A percentile compares a stretch with the other conserved stretches of the same genome.
Evolutionary conservation across 23 tunicate species (phyloP).

Genomic region (Halocynthia aurantium): DNA sequence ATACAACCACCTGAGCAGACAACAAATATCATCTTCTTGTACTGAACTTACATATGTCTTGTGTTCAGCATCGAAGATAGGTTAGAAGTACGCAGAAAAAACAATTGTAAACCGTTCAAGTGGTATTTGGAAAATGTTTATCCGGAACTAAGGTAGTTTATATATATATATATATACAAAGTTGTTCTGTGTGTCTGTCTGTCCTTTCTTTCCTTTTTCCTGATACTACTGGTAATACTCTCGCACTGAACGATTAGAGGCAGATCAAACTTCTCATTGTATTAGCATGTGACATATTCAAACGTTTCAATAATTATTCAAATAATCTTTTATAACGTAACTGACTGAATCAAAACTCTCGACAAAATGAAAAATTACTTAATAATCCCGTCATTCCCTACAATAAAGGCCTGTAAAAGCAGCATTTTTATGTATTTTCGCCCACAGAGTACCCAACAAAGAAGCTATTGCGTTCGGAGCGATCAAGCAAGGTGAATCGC

Average conservation of each 20-base stretch:
- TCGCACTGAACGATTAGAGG: background rate
- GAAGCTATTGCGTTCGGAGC: conserved; percentile 84
- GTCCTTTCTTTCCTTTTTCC: background rate
- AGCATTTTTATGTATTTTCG: too few species aligned
- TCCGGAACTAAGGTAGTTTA: conserved; percentile 68
- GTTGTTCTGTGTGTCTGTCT: too few species aligned
- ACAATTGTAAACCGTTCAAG: conserved; percentile 84
- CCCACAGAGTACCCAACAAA: conserved; percentile 58
- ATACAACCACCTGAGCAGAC: too few species aligned
- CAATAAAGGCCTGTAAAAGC: too few species aligned
- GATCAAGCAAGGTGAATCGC: conserved; percentile 52
- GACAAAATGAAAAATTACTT: too few species aligned
- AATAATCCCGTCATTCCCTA: too few species aligned
- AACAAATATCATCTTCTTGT: background rate
- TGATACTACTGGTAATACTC: background rate
- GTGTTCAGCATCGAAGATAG: conserved; percentile 66
- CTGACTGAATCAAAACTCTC: too few species aligned
- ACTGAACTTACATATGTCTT: background rate
- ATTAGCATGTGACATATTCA: too few species aligned
- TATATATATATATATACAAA: background rate
- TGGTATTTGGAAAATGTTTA: conserved; percentile 95
- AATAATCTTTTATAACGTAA: too few species aligned
- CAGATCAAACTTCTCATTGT: too few species aligned
- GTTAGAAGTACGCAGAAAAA: conserved; percentile 50
- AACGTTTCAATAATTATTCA: too few species aligned